Evolutionary conservation across 1,140 invertebrate genomes (phyloP).

Genomic region (Galendromus occidentalis): DNA sequence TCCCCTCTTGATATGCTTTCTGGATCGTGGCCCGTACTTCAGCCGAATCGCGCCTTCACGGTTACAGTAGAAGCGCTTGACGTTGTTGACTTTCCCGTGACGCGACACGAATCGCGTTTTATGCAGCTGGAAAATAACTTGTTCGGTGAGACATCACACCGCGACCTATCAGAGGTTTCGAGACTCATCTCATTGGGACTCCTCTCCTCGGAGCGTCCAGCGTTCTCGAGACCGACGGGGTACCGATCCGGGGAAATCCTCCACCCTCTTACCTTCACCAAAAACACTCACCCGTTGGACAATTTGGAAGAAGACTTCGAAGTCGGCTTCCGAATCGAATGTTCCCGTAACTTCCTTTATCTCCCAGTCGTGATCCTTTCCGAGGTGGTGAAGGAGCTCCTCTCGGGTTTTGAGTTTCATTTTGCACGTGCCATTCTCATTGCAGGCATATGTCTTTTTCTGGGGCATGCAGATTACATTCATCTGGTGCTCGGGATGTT

Average conservation of each 20-base stretch:
- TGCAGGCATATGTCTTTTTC: not conserved
- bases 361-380: constrained; percentile 2
- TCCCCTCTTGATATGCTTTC: not conserved
- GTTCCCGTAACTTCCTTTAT: constrained; percentile 1
- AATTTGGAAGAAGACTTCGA: not conserved
- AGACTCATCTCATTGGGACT: too few relatives aligned
- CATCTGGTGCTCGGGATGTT: not conserved
- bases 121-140: not conserved
- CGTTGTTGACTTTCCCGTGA: not conserved
- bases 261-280: not conserved
- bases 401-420: not conserved
- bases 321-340: not conserved
- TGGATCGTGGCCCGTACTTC: not conserved
- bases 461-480: not conserved
- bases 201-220: too few relatives aligned
- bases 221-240: too few relatives aligned
- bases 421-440: not conserved
- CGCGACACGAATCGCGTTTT: constrained; percentile 5
- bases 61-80: constrained; percentile 4
- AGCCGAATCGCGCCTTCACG: not conserved
- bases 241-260: too few relatives aligned
- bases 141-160: too few relatives aligned
- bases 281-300: not conserved
- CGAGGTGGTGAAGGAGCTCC: not conserved
- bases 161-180: too few relatives aligned